Conservation (phyloP, 2,797 vertebrate species). For the Avahi laniger region DNA sequence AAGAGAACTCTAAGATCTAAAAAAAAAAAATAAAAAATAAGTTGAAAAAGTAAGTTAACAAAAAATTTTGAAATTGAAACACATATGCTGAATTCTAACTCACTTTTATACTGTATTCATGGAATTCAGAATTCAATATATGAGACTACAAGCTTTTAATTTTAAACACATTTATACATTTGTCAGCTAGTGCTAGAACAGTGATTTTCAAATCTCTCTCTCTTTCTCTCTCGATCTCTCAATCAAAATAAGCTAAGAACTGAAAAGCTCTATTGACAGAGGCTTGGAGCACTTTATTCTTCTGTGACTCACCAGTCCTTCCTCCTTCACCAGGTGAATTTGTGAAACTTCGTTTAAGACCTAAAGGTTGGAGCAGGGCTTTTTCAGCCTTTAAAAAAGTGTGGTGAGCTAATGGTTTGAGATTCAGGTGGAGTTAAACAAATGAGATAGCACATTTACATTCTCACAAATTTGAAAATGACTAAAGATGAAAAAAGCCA, state of each 20-base stretch:
- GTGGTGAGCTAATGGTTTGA: background rate
- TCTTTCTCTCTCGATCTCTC: background rate
- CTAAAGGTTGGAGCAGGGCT: background rate
- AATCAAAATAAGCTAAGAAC: background rate
- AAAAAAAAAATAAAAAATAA: too few relatives aligned
- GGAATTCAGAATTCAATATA: conserved; percentile 13
- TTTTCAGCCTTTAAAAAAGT: background rate
- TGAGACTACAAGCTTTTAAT: background rate
- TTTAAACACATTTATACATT: background rate
- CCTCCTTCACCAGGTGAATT: background rate
- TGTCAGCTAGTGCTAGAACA: background rate
- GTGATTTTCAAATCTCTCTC: background rate
- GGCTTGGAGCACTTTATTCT: background rate
- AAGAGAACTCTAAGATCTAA: too few relatives aligned
- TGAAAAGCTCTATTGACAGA: background rate
- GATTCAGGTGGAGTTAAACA: background rate
- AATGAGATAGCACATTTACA: background rate
- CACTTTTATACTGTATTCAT: background rate
- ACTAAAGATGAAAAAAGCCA: background rate
- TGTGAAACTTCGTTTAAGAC: background rate
- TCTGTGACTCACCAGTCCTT: background rate
- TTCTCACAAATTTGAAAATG: background rate
- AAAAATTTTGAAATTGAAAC: conserved; percentile 16
- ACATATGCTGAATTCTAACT: background rate
- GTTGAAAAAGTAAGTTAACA: conserved; percentile 23